phyloP scores from a whole-genome alignment of 2,888 invertebrate genomes.

The Sarcophaga subvicina region DNA sequence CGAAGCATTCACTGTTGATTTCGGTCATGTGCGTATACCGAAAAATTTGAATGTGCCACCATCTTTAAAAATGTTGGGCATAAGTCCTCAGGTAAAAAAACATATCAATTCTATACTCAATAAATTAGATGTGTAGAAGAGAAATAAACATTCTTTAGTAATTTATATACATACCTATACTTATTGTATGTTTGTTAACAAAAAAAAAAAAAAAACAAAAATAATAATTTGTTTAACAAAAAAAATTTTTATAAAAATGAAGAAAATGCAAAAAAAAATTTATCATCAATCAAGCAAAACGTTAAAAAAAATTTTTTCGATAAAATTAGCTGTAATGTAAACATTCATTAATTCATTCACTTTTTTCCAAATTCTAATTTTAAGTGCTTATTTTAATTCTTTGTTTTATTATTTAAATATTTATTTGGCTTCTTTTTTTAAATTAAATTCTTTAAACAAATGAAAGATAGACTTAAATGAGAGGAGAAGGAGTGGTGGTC shows the following conservation, averaged over 20 bases:
- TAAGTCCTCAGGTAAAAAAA: conserved; percentile 94
- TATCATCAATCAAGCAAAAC: conserved; percentile 8
- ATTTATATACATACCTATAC: neutral
- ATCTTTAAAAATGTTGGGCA: conserved; percentile 95
- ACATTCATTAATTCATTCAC: conserved; percentile 65
- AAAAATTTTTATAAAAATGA: neutral
- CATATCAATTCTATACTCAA: conserved; percentile 76
- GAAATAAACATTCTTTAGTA: neutral
- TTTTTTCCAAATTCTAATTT: conserved; percentile 42
- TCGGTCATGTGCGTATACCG: conserved; percentile 92
- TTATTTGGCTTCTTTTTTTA: conserved; percentile 43
- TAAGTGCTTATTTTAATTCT: conserved; percentile 45
- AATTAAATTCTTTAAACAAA: conserved; percentile 35
- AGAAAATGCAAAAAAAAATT: neutral
- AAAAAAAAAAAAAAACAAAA: conserved; percentile 15
- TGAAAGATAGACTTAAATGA: neutral
- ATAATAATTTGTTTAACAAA: neutral
- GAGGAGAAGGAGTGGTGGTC: neutral
- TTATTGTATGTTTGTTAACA: conserved; percentile 13
- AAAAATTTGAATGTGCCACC: conserved; percentile 91
- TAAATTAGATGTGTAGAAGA: conserved; percentile 73
- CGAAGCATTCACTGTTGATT: conserved; percentile 95
- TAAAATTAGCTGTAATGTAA: conserved; percentile 59
- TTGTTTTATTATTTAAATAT: conserved; percentile 62
- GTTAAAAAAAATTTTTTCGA: conserved; percentile 11